Conservation (phyloP, 2,113 vertebrate species). For the Bucco capensis region DNA sequence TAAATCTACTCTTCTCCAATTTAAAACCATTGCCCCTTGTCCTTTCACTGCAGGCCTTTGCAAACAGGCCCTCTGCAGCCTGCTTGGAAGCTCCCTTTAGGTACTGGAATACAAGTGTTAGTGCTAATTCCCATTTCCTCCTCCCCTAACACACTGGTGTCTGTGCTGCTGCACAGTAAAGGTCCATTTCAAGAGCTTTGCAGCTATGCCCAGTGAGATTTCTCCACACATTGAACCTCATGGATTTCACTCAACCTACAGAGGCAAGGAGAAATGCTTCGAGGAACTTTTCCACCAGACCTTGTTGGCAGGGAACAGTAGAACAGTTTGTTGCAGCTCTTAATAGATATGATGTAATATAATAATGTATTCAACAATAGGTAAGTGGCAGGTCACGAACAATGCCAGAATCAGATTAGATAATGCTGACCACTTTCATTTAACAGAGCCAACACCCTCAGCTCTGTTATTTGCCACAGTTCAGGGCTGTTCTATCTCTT, state of each 20-base stretch:
- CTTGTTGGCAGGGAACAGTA: neutral
- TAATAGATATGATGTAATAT: constrained; percentile 34
- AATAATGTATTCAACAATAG: neutral
- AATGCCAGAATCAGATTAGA: neutral
- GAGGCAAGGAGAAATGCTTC: neutral
- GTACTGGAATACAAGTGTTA: too few species aligned
- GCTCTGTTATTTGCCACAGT: neutral
- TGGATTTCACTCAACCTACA: neutral
- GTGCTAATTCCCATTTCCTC: neutral
- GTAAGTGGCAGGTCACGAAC: constrained; percentile 4
- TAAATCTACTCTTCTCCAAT: too few species aligned
- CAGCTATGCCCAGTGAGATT: neutral
- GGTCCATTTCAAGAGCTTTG: neutral
- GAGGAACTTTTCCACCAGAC: neutral
- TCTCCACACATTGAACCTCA: neutral
- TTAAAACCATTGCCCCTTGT: too few species aligned
- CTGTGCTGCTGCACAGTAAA: fast-evolving
- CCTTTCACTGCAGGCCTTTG: too few species aligned
- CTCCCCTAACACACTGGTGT: neutral
- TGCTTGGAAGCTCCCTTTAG: too few species aligned
- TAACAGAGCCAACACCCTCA: neutral
- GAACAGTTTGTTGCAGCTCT: constrained; percentile 23
- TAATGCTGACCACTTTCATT: neutral
- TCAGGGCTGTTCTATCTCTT: neutral
- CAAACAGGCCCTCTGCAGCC: too few species aligned